phyloP scores from a whole-genome alignment of 2,888 invertebrate genomes.

The Leptopilina drosophilae region DNA sequence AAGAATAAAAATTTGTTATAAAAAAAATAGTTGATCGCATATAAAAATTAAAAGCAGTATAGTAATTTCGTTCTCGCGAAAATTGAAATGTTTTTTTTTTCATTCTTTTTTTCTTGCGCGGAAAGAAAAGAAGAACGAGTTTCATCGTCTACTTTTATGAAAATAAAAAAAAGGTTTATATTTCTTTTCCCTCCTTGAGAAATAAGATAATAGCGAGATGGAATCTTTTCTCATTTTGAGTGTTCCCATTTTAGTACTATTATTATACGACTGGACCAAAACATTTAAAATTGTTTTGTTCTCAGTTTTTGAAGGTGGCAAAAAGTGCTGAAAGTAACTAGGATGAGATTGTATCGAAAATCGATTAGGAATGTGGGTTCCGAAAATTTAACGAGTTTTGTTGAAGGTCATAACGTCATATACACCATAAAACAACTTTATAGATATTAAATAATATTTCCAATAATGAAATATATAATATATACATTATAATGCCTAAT shows the following conservation, averaged over 20 bases:
- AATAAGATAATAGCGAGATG: neutral
- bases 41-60: too few species aligned
- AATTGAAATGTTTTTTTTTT: neutral
- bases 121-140: neutral
- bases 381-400: conserved; percentile 32
- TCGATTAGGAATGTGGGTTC: conserved; percentile 33
- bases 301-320: conserved; percentile 12
- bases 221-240: neutral
- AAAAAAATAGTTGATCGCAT: too few species aligned
- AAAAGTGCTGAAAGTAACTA: conserved; percentile 25
- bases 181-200: neutral
- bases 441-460: too few species aligned
- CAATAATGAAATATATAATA: too few species aligned
- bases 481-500: too few species aligned
- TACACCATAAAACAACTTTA: conserved; percentile 9
- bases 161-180: neutral
- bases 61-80: too few species aligned
- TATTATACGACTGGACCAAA: conserved; percentile 7
- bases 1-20: too few species aligned
- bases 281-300: conserved; percentile 21
- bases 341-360: conserved; percentile 28
- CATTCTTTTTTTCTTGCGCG: too few species aligned
- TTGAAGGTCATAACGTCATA: conserved; percentile 28
- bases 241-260: neutral
- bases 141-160: neutral